Percentiles rank a stretch among this genome's conserved stretches.
These are phyloP conservation scores for Agapornis roseicollis DNA, from an alignment of 2,113 vertebrate species.

Conservation along the genomic window DNA sequence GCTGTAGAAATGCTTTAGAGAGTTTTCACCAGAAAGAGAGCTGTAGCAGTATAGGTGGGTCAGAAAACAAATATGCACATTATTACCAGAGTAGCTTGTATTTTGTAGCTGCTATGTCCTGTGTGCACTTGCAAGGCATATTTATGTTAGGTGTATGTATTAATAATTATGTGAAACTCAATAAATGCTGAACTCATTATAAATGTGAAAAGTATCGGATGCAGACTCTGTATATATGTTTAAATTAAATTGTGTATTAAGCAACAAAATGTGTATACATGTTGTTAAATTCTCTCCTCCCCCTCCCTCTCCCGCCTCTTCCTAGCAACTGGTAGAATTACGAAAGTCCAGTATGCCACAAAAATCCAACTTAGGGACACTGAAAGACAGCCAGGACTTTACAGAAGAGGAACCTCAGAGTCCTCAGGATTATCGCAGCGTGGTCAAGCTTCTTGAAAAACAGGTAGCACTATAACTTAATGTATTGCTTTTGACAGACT, in stretches of 20 bases:
- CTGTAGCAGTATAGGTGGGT: background rate
- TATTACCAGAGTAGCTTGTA: background rate
- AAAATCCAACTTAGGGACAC: constrained; percentile 74
- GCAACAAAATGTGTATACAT: background rate
- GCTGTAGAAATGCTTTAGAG: background rate
- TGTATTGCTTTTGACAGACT: background rate
- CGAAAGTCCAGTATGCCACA: constrained; percentile 73
- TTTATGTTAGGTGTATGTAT: background rate
- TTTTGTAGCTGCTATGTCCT: background rate
- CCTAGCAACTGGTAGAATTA: constrained; percentile 78
- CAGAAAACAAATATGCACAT: background rate
- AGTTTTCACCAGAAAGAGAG: background rate
- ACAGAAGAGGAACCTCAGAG: constrained; percentile 62
- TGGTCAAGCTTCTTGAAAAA: constrained; percentile 81
- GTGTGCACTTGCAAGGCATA: background rate
- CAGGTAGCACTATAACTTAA: constrained; percentile 75
- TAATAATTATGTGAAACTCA: background rate
- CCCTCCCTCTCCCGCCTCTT: background rate
- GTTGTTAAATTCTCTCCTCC: background rate
- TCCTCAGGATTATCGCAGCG: constrained; percentile 72
- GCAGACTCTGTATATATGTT: background rate
- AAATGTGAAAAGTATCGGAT: background rate
- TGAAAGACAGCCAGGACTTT: constrained; percentile 72
- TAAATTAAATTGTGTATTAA: background rate
- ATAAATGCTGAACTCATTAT: background rate